Evolutionary conservation across 2,113 vertebrate genomes (phyloP).

Genomic region (Zapornia atra): DNA sequence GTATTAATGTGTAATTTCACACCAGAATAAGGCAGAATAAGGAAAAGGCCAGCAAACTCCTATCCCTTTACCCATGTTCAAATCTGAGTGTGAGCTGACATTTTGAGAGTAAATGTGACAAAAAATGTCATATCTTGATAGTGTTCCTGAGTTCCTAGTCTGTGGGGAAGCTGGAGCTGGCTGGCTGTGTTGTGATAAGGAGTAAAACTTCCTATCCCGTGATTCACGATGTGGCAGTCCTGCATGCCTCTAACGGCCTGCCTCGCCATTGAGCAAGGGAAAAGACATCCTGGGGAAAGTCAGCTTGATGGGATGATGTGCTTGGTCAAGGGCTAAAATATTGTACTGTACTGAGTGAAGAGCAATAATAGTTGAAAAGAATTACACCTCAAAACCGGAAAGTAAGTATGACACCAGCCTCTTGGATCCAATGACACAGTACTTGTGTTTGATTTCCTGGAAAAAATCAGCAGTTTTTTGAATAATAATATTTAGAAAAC

Average conservation of each 20-base stretch:
- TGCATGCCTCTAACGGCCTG: background rate
- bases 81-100: background rate
- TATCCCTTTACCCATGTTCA: background rate
- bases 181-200: background rate
- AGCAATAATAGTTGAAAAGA: background rate
- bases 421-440: background rate
- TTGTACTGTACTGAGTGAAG: background rate
- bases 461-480: background rate
- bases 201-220: background rate
- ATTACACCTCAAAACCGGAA: background rate
- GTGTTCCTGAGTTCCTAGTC: background rate
- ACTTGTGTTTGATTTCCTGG: background rate
- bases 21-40: background rate
- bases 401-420: background rate
- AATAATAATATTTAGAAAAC: background rate
- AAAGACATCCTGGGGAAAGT: background rate
- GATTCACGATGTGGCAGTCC: background rate
- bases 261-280: background rate
- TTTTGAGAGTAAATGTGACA: conserved; percentile 49
- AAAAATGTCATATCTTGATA: conserved; percentile 2
- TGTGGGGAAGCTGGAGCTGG: background rate
- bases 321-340: background rate
- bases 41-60: background rate
- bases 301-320: background rate
- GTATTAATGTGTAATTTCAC: conserved; percentile 1